phyloP scores from a whole-genome alignment of 1,140 invertebrate species.

The Ceratina calcarata region DNA sequence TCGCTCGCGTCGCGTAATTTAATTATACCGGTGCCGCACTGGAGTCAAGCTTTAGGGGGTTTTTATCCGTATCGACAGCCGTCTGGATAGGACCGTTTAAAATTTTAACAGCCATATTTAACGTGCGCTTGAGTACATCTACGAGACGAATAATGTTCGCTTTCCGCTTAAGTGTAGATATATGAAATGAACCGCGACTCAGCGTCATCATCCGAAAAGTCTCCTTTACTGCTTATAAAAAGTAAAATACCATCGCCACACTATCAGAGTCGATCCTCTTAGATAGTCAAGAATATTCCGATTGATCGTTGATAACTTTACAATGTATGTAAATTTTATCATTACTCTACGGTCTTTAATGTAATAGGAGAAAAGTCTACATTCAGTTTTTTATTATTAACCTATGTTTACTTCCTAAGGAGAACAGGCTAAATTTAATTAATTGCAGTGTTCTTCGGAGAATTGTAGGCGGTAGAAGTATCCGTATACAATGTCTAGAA shows the following conservation, averaged over 20 bases:
- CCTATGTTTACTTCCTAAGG: too few relatives aligned
- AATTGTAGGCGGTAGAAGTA: too few relatives aligned
- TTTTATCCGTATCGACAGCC: slow-evolving; percentile 13
- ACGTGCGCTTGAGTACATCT: neutral
- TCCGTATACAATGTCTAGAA: neutral
- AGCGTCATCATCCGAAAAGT: slow-evolving; percentile 4
- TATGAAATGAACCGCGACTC: neutral
- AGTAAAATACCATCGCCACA: too few relatives aligned
- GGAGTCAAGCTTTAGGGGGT: neutral
- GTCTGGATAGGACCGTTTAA: neutral
- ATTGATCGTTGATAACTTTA: neutral
- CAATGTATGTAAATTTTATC: too few relatives aligned
- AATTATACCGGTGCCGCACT: neutral
- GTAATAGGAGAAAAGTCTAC: too few relatives aligned
- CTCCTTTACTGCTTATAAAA: neutral
- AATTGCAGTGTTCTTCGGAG: too few relatives aligned
- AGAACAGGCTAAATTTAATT: too few relatives aligned
- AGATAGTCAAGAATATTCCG: neutral
- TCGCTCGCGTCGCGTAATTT: slow-evolving; percentile 18
- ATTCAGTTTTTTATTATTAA: too few relatives aligned
- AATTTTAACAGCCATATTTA: slow-evolving; percentile 33
- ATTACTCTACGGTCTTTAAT: too few relatives aligned
- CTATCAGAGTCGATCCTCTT: too few relatives aligned
- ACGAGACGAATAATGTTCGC: neutral
- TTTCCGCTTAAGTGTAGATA: neutral